phyloP scores from a whole-genome alignment of 2,888 invertebrate species.

The Melanostoma mellinum region DNA sequence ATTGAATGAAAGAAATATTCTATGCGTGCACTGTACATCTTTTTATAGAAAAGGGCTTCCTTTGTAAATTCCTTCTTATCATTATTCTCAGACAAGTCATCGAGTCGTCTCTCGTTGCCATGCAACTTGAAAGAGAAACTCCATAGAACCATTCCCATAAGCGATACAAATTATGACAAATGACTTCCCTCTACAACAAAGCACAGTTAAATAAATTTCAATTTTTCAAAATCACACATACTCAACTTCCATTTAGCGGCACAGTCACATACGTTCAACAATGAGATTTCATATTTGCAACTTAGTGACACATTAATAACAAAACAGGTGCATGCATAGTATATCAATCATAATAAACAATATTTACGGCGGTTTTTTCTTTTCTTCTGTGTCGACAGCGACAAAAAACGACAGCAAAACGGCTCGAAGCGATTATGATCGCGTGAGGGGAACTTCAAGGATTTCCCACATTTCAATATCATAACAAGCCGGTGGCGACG shows the following conservation, averaged over 20 bases:
- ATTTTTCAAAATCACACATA: constrained; percentile 45
- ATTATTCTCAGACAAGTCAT: too few relatives aligned
- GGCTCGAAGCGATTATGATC: constrained; percentile 39
- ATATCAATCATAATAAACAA: constrained; percentile 51
- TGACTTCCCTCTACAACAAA: constrained; percentile 33
- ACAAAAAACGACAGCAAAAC: neutral
- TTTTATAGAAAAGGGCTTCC: too few relatives aligned
- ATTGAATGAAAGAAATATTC: constrained; percentile 16
- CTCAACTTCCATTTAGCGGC: constrained; percentile 17
- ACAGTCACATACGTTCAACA: constrained; percentile 25
- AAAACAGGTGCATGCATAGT: constrained; percentile 58
- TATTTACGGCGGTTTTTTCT: constrained; percentile 46
- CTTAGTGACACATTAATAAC: constrained; percentile 48
- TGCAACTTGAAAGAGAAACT: too few relatives aligned
- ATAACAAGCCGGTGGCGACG: neutral
- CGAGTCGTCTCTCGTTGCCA: neutral
- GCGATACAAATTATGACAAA: constrained; percentile 44
- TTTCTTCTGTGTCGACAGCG: constrained; percentile 27
- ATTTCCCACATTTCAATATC: constrained; percentile 69
- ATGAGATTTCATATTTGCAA: neutral
- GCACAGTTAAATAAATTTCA: constrained; percentile 13
- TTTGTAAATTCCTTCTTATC: neutral
- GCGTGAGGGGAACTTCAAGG: constrained; percentile 57
- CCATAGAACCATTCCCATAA: neutral
- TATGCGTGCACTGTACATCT: too few relatives aligned